Percentiles rank a stretch among this genome's conserved stretches.
Conservation (phyloP, 2,797 vertebrate species). For the Anguilla marmorata region DNA sequence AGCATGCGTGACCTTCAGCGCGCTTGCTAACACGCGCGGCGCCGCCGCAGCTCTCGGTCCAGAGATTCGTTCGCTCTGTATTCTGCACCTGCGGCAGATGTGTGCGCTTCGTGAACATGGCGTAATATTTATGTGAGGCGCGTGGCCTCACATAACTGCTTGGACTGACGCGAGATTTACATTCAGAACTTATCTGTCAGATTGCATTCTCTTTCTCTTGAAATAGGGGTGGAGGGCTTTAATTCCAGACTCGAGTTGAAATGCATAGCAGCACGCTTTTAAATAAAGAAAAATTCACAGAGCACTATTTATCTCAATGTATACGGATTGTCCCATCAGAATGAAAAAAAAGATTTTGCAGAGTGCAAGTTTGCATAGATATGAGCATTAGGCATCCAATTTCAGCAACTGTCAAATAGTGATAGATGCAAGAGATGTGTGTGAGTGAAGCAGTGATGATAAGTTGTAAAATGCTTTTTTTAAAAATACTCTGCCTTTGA, state of each 20-base stretch:
- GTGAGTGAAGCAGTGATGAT: not conserved
- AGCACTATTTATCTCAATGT: not conserved
- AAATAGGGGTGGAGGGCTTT: conserved; percentile 44
- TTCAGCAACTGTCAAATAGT: not conserved
- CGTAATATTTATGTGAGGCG: conserved; percentile 47
- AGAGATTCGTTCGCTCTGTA: conserved; percentile 44
- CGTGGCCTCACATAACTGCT: conserved; percentile 8
- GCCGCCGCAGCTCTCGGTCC: conserved; percentile 16
- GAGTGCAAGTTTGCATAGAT: not conserved
- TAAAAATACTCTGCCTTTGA: not conserved
- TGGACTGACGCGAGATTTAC: conserved; percentile 27
- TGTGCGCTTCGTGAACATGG: conserved; percentile 44
- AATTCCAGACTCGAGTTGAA: conserved; percentile 41
- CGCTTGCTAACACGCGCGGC: conserved; percentile 14
- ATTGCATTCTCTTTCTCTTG: conserved; percentile 50
- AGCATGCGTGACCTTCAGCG: conserved; percentile 45
- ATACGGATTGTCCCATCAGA: not conserved
- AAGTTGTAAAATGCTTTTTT: not conserved
- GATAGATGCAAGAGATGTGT: not conserved
- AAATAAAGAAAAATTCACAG: not conserved
- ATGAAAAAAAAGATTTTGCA: not conserved
- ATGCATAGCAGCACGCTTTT: not conserved
- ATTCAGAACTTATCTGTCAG: conserved; percentile 55
- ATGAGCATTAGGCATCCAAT: not conserved
- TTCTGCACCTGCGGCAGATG: conserved; percentile 30